phyloP scores from a whole-genome alignment of 2,888 invertebrate species.

The Carpatolechia fugitivella region DNA sequence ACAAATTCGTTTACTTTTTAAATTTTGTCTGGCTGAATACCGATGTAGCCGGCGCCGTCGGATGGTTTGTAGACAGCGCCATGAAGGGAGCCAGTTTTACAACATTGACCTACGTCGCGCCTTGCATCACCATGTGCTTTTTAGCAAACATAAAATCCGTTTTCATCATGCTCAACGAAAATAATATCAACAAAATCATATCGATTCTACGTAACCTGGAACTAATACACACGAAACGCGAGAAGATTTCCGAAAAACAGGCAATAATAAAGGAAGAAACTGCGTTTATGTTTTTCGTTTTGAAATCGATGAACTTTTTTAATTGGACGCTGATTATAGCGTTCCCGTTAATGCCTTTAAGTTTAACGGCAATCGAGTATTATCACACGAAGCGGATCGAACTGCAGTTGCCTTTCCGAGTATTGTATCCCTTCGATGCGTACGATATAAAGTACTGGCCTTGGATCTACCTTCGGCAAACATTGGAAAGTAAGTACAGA shows the following conservation, averaged over 20 bases:
- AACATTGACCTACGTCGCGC: slow-evolving; percentile 40
- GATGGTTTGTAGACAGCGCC: slow-evolving; percentile 39
- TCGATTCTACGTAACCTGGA: slow-evolving; percentile 35
- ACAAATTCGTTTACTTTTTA: background rate
- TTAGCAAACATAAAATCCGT: slow-evolving; percentile 34
- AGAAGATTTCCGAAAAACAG: slow-evolving; percentile 25
- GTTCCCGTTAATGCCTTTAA: slow-evolving; percentile 41
- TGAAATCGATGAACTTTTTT: slow-evolving; percentile 38
- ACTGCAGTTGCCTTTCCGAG: slow-evolving; percentile 43
- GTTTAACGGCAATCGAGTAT: slow-evolving; percentile 42
- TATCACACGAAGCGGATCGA: slow-evolving; percentile 36
- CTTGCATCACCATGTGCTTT: slow-evolving; percentile 37
- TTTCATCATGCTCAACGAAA: slow-evolving; percentile 31
- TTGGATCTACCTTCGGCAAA: slow-evolving; percentile 48
- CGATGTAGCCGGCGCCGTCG: slow-evolving; percentile 37
- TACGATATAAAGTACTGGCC: slow-evolving; percentile 47
- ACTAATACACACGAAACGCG: slow-evolving; percentile 21
- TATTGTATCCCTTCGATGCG: slow-evolving; percentile 53
- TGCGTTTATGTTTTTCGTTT: slow-evolving; percentile 36
- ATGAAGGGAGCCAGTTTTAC: slow-evolving; percentile 35
- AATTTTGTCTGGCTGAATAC: slow-evolving; percentile 42
- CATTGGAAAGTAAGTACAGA: slow-evolving; percentile 36
- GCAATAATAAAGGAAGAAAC: slow-evolving; percentile 35
- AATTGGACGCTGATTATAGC: slow-evolving; percentile 32
- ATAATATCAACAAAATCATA: slow-evolving; percentile 31